A percentile compares a stretch with the other conserved stretches of the same genome.
Evolutionary conservation across 2,888 invertebrate species (phyloP).

Genomic region (Hirtodrosophila cameraria): DNA sequence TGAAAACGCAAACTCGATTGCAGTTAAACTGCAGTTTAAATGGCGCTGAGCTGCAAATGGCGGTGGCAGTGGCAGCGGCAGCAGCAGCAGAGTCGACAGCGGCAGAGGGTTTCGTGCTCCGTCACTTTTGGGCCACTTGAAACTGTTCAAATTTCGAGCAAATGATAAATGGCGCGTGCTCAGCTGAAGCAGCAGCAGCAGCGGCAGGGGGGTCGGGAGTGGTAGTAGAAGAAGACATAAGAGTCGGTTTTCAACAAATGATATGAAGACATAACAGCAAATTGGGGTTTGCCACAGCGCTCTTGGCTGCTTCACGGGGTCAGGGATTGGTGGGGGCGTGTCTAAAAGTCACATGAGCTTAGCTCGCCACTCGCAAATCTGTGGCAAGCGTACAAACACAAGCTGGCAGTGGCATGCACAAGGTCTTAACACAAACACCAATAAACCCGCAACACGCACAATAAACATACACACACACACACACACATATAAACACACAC

Average conservation of each 20-base stretch:
- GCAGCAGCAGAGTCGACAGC: background rate
- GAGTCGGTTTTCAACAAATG: slow-evolving; percentile 50
- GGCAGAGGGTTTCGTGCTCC: slow-evolving; percentile 3
- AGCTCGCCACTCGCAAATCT: slow-evolving; percentile 49
- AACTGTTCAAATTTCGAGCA: slow-evolving; percentile 51
- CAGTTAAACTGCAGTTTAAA: slow-evolving; percentile 74
- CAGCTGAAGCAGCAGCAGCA: slow-evolving; percentile 9
- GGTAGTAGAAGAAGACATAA: background rate
- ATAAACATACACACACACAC: slow-evolving; percentile 23
- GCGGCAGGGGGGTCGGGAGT: background rate
- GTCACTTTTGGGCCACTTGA: slow-evolving; percentile 42
- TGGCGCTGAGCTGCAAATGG: slow-evolving; percentile 36
- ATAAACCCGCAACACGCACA: slow-evolving; percentile 34
- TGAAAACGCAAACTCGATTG: slow-evolving; percentile 71
- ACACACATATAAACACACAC: slow-evolving; percentile 10
- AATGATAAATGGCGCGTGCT: slow-evolving; percentile 51
- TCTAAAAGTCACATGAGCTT: slow-evolving; percentile 47
- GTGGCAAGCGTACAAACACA: slow-evolving; percentile 45
- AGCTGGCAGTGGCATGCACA: slow-evolving; percentile 42
- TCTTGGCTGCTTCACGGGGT: background rate
- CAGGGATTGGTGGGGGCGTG: slow-evolving; percentile 1
- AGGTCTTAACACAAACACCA: slow-evolving; percentile 60
- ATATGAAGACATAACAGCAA: slow-evolving; percentile 71
- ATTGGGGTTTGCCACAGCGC: slow-evolving; percentile 51
- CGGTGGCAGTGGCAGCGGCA: background rate